A percentile compares a stretch with the other conserved stretches of the same genome.
These are phyloP conservation scores for Limnephilus rhombicus DNA, from an alignment of 2,888 invertebrate species.

Conservation along the genomic window DNA sequence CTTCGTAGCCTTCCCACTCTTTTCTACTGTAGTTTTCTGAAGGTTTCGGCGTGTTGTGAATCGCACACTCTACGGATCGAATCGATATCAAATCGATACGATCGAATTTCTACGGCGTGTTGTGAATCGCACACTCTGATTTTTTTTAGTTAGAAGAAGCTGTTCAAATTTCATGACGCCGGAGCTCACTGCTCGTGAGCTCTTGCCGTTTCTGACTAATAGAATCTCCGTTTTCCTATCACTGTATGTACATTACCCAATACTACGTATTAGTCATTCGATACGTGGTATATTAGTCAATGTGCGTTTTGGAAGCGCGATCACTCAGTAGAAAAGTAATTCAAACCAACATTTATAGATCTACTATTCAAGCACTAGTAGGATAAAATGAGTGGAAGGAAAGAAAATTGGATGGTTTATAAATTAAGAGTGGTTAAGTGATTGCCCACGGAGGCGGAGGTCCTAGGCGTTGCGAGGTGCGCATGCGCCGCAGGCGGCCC, in stretches of 20 bases:
- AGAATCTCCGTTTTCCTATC: no score
- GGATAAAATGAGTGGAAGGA: constrained; percentile 61
- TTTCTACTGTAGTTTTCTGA: no score
- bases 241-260: neutral
- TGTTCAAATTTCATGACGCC: neutral
- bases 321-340: neutral
- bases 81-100: no score
- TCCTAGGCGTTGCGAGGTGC: constrained; percentile 23
- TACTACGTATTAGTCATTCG: neutral
- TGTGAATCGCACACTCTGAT: no score
- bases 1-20: no score
- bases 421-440: constrained; percentile 66
- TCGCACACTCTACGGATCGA: no score
- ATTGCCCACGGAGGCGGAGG: constrained; percentile 60
- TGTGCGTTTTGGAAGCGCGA: neutral
- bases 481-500: constrained; percentile 34
- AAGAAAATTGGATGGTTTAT: constrained; percentile 66
- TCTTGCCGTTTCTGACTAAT: neutral
- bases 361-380: neutral
- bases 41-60: no score
- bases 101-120: no score
- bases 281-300: neutral
- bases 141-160: neutral
- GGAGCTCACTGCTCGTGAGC: neutral
- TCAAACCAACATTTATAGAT: neutral